Conservation (phyloP, 2,888 invertebrate species). For the Clunio marinus region DNA sequence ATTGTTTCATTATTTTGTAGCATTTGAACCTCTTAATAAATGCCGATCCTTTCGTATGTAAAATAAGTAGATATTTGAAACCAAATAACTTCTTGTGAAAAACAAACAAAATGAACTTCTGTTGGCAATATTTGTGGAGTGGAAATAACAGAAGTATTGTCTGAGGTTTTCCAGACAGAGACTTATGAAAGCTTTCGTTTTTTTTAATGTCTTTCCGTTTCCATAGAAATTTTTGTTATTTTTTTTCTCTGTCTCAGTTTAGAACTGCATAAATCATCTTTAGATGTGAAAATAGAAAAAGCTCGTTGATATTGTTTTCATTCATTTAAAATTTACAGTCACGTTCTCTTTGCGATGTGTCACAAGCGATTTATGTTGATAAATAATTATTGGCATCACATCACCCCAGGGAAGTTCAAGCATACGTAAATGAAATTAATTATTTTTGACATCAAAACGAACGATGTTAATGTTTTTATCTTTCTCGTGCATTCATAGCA, state of each 20-base stretch:
- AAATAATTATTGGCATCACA: neutral
- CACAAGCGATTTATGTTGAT: no score
- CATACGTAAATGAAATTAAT: neutral
- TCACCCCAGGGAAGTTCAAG: neutral
- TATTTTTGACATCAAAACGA: neutral
- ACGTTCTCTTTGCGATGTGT: neutral
- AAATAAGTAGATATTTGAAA: no score
- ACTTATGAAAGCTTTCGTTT: neutral
- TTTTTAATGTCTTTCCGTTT: no score
- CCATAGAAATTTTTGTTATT: no score
- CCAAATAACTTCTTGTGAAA: neutral
- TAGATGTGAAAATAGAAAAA: neutral
- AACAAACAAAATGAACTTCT: constrained; percentile 2
- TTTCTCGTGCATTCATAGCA: no score
- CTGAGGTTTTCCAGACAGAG: neutral
- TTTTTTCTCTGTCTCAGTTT: neutral
- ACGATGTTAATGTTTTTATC: no score
- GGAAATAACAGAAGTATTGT: neutral
- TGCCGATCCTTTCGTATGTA: no score
- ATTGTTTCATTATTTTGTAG: neutral
- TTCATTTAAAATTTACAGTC: neutral
- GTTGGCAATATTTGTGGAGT: neutral
- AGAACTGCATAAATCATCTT: neutral
- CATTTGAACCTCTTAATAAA: no score
- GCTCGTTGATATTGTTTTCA: neutral